Evolutionary conservation across 2,113 vertebrate species (phyloP), one percentile per base, ranked within the genome.

Genomic region (Alouatta palliata): DNA sequence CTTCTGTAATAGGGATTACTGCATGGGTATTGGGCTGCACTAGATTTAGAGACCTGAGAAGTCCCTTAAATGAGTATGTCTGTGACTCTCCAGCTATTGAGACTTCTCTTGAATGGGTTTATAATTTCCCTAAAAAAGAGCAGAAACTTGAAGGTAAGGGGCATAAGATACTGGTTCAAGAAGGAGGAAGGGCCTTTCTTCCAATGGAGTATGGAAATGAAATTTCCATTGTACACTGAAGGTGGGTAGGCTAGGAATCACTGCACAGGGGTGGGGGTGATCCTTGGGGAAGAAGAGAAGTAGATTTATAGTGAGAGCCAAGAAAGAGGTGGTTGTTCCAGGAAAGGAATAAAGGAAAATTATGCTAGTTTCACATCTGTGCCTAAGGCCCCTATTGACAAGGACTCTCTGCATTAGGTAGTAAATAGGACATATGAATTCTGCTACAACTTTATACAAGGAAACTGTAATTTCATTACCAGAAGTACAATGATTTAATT

Each of bases 361-460:
- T 45, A 30, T 56, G 37, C 16, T 47, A 3, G 54, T 20, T 16
- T 66, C 77, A 25, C 19, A 86, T 21, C 58, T 40, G 32, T 45
- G 80, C 79, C 70, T 58, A 49, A n/a, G 76, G 70, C 71, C 47
- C 35, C 79, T 56, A 30, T 84, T 84, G 77, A 54, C 56, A 75
- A 68, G 35, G 21, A 47, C 56, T 85, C 56, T 61, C 73, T 61
- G 2, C 25, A 5, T 37, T 20, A 54, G 58, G n/a, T n/a, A n/a
- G 81, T 47, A 84, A 88, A 77, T 79, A n/a, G 8, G 16, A 35
- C n/a, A 47, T 83, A 61, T 79, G 40, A 82, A 82, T 30, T 58
- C 73, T 87, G 68, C 61, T 76, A 32, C 61, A 37, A 79, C 86
- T 94, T 95, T 21, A 86, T 66, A 94, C 79, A 96, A 61, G 77